Percentiles rank a stretch among this genome's conserved stretches.
These are phyloP conservation scores for Limenitis camilla DNA, from an alignment of 2,888 invertebrate genomes.

Conservation along the genomic window DNA sequence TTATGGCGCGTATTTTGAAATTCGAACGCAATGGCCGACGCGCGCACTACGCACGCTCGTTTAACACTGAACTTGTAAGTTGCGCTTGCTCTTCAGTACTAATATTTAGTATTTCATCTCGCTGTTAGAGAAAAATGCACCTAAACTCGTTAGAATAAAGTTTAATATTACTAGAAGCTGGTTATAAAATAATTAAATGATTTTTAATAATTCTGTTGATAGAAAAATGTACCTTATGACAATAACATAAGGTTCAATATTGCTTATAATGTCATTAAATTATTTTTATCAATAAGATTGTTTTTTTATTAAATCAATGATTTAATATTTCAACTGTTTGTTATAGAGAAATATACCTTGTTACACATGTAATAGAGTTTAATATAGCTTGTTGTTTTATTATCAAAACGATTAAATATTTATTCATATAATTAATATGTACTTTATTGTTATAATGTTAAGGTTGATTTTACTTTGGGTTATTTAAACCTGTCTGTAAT, in stretches of 20 bases:
- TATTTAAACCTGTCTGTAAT: constrained; percentile 17
- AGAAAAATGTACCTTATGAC: no score
- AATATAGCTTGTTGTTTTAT: not conserved
- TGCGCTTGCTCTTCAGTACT: constrained; percentile 28
- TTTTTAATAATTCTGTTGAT: no score
- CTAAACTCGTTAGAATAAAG: no score
- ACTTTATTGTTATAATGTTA: not conserved
- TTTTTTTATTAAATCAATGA: no score
- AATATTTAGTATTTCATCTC: not conserved
- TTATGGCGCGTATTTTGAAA: constrained; percentile 33
- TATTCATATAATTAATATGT: not conserved
- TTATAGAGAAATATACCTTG: not conserved
- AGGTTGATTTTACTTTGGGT: not conserved
- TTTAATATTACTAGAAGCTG: no score
- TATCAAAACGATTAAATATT: not conserved
- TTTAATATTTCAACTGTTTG: not conserved
- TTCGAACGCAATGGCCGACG: constrained; percentile 29
- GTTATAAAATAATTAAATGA: no score
- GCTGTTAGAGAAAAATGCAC: not conserved
- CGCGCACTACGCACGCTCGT: constrained; percentile 37
- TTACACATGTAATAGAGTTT: not conserved
- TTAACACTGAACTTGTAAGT: constrained; percentile 64
- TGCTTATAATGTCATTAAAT: no score
- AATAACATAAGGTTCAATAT: no score
- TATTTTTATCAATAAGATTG: no score